Conservation (phyloP, 2,797 vertebrate species). For the Aselliscus stoliczkanus region DNA sequence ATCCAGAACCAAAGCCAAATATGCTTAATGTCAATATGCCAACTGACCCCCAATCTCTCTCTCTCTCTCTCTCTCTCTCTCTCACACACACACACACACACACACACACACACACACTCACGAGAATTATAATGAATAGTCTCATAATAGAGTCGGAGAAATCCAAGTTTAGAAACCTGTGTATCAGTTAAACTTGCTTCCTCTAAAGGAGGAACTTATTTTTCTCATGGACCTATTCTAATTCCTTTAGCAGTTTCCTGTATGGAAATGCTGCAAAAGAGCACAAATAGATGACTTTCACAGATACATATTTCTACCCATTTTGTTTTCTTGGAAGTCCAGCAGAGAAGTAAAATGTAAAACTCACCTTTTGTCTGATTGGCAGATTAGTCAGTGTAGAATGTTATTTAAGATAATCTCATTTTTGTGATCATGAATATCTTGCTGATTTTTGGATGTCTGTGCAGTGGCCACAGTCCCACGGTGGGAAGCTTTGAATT, state of each 20-base stretch:
- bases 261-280: not conserved
- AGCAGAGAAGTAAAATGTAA: not conserved
- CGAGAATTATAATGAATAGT: not conserved
- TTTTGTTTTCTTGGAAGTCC: not conserved
- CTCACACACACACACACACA: not conserved
- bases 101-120: not conserved
- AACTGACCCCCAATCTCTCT: not conserved
- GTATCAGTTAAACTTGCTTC: not conserved
- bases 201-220: not conserved
- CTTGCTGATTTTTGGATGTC: not conserved
- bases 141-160: not conserved
- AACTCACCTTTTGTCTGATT: not conserved
- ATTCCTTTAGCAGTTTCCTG: not conserved
- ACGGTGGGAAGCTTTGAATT: not conserved
- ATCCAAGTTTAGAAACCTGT: not conserved
- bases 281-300: not conserved
- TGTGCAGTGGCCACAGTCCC: not conserved
- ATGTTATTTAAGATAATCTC: not conserved
- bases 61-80: not conserved
- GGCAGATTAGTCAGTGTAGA: not conserved
- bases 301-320: not conserved
- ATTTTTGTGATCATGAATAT: not conserved
- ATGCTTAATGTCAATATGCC: not conserved
- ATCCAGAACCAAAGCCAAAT: not conserved
- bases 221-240: constrained; percentile 19